Evolutionary conservation across 2,888 invertebrate species (phyloP).

Genomic region (Terebella lapidaria): DNA sequence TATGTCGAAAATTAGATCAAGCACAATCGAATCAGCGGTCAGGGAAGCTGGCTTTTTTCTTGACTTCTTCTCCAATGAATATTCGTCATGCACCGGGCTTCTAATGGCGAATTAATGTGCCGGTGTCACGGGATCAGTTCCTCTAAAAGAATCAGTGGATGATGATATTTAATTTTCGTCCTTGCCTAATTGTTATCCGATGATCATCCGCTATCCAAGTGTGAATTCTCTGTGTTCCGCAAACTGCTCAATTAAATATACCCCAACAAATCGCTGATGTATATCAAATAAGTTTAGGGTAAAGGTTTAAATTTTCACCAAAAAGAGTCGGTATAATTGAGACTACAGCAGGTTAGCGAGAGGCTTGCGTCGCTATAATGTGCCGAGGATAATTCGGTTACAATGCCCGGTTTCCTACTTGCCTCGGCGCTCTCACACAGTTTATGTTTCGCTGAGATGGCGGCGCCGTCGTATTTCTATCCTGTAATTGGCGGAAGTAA

Average conservation of each 20-base stretch:
- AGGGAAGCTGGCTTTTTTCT: too few relatives aligned
- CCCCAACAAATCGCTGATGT: not conserved
- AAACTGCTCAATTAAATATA: not conserved
- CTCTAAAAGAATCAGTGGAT: not conserved
- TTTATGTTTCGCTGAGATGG: not conserved
- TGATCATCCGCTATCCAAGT: not conserved
- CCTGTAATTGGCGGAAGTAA: slow-evolving; percentile 3
- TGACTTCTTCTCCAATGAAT: too few relatives aligned
- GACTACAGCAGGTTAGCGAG: not conserved
- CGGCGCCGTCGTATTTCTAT: not conserved
- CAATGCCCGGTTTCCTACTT: not conserved
- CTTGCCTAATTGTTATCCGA: not conserved
- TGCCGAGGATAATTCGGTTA: not conserved
- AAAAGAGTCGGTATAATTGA: not conserved
- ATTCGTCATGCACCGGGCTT: too few relatives aligned
- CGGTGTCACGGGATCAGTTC: too few relatives aligned
- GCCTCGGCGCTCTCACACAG: not conserved
- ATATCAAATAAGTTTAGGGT: not conserved
- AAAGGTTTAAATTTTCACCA: not conserved
- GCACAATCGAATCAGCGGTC: not conserved
- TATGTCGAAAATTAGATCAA: too few relatives aligned
- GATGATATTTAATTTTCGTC: not conserved
- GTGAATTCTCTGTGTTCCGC: too few relatives aligned
- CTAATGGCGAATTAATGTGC: too few relatives aligned
- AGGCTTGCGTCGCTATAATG: not conserved